Percentiles rank a stretch among this genome's conserved stretches.
These are phyloP conservation scores for Tursiops truncatus DNA, from an alignment of 2,113 vertebrate genomes.

Conservation along the genomic window DNA sequence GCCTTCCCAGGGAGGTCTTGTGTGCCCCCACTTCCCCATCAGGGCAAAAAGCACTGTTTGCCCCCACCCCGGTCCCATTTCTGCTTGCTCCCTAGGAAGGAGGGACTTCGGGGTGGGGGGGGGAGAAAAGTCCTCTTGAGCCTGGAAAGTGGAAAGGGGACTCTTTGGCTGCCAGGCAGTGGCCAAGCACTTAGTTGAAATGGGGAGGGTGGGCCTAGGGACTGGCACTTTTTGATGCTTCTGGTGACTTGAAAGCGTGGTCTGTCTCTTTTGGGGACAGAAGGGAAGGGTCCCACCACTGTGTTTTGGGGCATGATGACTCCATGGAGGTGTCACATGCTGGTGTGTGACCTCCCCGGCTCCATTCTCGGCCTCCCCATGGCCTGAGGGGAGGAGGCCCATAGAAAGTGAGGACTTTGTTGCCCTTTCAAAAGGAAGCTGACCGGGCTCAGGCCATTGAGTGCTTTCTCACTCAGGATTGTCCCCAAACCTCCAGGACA, in stretches of 20 bases:
- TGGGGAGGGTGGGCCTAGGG: neutral
- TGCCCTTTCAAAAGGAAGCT: neutral
- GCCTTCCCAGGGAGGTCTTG: neutral
- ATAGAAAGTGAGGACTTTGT: neutral
- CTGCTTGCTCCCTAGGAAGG: neutral
- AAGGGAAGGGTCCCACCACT: neutral
- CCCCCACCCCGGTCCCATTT: neutral
- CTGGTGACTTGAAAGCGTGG: neutral
- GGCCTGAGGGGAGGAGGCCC: neutral
- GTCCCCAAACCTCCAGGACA: neutral
- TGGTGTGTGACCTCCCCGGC: neutral
- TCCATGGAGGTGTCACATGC: neutral
- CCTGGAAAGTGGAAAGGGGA: neutral
- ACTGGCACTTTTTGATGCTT: neutral
- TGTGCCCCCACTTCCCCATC: neutral
- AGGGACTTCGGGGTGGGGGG: neutral
- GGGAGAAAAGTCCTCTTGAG: neutral
- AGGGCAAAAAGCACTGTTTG: too few species aligned
- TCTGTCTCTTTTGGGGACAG: neutral
- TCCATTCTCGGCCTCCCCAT: neutral
- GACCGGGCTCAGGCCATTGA: neutral
- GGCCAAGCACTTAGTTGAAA: neutral
- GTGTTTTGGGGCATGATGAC: neutral
- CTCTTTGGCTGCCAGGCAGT: neutral
- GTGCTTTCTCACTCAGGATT: neutral